Conservation (phyloP, 2,797 vertebrate genomes). For the Phrynocephalus guinanensis region DNA sequence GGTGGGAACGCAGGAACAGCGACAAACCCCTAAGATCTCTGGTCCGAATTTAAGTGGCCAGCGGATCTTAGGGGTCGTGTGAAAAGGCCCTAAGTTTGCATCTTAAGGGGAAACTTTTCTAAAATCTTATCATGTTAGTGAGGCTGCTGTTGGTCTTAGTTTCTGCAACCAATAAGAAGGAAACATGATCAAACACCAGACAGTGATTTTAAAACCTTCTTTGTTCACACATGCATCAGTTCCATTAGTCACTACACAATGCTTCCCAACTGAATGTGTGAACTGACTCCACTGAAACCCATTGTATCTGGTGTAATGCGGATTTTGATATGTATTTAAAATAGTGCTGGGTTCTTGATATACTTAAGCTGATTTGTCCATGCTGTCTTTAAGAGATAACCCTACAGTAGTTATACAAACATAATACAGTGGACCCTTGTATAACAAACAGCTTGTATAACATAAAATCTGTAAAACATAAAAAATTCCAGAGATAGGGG, state of each 20-base stretch:
- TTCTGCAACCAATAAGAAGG: not conserved
- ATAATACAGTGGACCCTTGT: not conserved
- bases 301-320: not conserved
- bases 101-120: not conserved
- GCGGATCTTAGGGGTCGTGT: too few relatives aligned
- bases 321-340: not conserved
- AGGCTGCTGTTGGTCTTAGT: not conserved
- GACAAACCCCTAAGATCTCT: too few relatives aligned
- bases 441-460: too few relatives aligned
- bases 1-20: too few relatives aligned
- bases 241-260: not conserved
- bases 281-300: not conserved
- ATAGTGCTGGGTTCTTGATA: not conserved
- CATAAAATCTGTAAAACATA: too few relatives aligned
- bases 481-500: too few relatives aligned
- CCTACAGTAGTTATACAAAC: not conserved
- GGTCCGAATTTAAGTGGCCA: too few relatives aligned
- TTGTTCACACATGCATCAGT: not conserved
- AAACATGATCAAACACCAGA: not conserved
- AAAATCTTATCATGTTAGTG: too few relatives aligned
- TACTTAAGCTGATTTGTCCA: not conserved
- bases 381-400: not conserved
- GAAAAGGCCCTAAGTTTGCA: not conserved
- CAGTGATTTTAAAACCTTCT: not conserved
- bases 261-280: not conserved